phyloP scores from a whole-genome alignment of 2,888 invertebrate species.

The Drosophila stalkeri region DNA sequence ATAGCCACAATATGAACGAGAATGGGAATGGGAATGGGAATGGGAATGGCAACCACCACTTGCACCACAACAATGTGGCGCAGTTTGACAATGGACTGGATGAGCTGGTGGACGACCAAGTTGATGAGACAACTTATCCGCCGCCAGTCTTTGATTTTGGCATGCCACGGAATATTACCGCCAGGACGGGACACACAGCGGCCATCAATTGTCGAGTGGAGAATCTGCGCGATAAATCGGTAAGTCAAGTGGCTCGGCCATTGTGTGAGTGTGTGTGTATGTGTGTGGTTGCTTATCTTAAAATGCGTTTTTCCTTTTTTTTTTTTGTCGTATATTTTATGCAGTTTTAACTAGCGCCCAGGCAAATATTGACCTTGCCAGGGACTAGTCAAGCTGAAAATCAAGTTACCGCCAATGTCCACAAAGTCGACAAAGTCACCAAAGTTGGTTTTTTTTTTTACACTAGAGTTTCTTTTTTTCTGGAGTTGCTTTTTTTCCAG shows the following conservation, averaged over 20 bases:
- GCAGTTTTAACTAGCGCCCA: conserved; percentile 57
- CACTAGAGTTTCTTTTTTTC: conserved; percentile 1
- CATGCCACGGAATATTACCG: conserved; percentile 93
- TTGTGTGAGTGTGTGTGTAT: neutral
- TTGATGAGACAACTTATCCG: conserved; percentile 72
- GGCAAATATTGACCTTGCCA: conserved; percentile 62
- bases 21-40: conserved; percentile 19
- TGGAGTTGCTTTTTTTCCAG: conserved; percentile 31
- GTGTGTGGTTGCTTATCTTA: conserved; percentile 29
- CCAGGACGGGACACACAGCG: conserved; percentile 94
- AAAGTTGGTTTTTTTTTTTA: conserved; percentile 1
- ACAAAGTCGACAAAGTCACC: conserved; percentile 35
- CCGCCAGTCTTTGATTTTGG: conserved; percentile 93
- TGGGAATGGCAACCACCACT: conserved; percentile 34
- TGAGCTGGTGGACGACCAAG: conserved; percentile 51
- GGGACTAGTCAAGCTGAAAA: conserved; percentile 71
- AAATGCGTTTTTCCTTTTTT: conserved; percentile 28
- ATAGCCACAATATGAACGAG: conserved; percentile 45
- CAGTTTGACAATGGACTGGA: conserved; percentile 68
- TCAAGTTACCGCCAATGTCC: conserved; percentile 70
- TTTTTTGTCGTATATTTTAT: conserved; percentile 36
- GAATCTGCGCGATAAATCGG: conserved; percentile 95
- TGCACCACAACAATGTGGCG: conserved; percentile 60
- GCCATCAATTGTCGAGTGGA: conserved; percentile 95
- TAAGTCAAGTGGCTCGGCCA: conserved; percentile 83